phyloP scores from a whole-genome alignment of 2,888 invertebrate species.

The Oligia strigilis region DNA sequence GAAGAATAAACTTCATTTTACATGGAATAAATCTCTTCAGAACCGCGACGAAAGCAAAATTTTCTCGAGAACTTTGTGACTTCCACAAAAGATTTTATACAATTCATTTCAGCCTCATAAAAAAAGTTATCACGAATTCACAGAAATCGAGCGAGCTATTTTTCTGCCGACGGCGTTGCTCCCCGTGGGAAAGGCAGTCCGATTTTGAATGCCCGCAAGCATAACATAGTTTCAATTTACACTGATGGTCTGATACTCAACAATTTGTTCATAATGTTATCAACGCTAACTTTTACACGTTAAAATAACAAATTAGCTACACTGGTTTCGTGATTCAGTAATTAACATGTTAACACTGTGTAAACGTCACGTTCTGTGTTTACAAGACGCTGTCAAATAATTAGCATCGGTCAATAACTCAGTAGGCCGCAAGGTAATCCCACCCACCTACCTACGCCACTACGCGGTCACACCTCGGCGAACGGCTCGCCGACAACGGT shows the following conservation, averaged over 20 bases:
- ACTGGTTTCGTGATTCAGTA: slow-evolving; percentile 64
- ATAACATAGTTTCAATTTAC: slow-evolving; percentile 57
- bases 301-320: slow-evolving; percentile 51
- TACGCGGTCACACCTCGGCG: slow-evolving; percentile 79
- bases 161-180: slow-evolving; percentile 82
- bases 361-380: slow-evolving; percentile 75
- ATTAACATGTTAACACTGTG: slow-evolving; percentile 73
- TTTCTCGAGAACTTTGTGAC: slow-evolving; percentile 84
- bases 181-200: slow-evolving; percentile 83
- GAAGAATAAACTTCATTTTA: slow-evolving; percentile 78
- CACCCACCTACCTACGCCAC: slow-evolving; percentile 67
- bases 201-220: slow-evolving; percentile 65
- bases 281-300: slow-evolving; percentile 4
- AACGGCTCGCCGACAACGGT: slow-evolving; percentile 73
- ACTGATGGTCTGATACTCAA: slow-evolving; percentile 27
- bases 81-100: slow-evolving; percentile 88
- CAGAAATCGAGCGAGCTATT: slow-evolving; percentile 86
- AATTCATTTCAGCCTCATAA: slow-evolving; percentile 88
- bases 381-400: slow-evolving; percentile 83
- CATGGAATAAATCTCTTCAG: slow-evolving; percentile 82
- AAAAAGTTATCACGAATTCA: slow-evolving; percentile 88
- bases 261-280: slow-evolving; percentile 35
- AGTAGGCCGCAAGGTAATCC: slow-evolving; percentile 78
- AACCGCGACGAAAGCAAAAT: slow-evolving; percentile 83
- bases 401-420: slow-evolving; percentile 84